These are phyloP conservation scores for Capromys pilorides DNA, from an alignment of 2,797 vertebrate species.

Conservation along the genomic window DNA sequence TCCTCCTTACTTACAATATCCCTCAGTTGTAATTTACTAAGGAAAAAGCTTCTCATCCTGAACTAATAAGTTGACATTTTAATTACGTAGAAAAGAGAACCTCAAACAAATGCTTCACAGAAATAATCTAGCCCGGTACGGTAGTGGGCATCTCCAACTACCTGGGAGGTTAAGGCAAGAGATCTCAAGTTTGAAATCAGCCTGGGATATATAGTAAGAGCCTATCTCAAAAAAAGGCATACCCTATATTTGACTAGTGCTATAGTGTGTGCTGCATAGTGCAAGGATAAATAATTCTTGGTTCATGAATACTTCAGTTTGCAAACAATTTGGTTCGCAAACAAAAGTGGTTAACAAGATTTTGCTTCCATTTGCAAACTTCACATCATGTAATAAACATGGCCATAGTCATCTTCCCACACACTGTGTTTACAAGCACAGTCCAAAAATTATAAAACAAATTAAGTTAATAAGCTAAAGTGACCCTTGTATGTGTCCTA, in stretches of 20 bases:
- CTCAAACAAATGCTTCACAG: background rate
- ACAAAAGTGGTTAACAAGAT: background rate
- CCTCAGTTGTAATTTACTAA: too few species aligned
- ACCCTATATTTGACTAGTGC: background rate
- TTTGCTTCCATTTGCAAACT: background rate
- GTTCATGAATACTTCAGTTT: background rate
- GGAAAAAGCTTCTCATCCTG: background rate
- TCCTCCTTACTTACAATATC: background rate
- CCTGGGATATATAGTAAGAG: background rate
- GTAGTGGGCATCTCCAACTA: background rate
- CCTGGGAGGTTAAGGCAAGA: background rate
- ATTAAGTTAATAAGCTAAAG: background rate
- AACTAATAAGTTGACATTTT: background rate
- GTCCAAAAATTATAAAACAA: background rate
- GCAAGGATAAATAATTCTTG: background rate
- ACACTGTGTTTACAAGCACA: background rate
- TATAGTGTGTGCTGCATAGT: background rate
- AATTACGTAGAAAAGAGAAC: background rate
- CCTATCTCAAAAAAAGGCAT: background rate
- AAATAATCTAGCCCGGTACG: background rate
- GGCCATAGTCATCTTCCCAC: background rate
- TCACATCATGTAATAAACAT: background rate
- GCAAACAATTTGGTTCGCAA: background rate
- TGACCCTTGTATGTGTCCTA: background rate
- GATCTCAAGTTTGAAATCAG: background rate